These are phyloP conservation scores for Coelogynopora nodosa DNA, from an alignment of 2,888 invertebrate species.

Conservation along the genomic window DNA sequence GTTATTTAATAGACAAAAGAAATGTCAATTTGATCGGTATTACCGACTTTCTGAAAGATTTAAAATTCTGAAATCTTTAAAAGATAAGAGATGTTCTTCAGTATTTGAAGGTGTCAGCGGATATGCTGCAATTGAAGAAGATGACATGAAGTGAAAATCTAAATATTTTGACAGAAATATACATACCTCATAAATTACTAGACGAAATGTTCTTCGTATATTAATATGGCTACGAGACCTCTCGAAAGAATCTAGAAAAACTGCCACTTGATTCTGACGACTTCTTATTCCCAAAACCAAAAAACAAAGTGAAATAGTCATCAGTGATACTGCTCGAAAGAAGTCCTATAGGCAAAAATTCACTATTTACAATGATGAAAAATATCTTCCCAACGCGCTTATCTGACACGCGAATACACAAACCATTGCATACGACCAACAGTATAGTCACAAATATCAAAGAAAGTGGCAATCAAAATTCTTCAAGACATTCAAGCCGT, in stretches of 20 bases:
- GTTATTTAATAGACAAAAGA: too few relatives aligned
- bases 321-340: conserved; percentile 3
- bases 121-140: not conserved
- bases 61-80: not conserved
- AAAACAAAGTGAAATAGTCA: too few relatives aligned
- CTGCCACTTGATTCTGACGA: too few relatives aligned
- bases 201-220: too few relatives aligned
- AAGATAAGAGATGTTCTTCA: not conserved
- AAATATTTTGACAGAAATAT: not conserved
- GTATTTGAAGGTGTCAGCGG: not conserved
- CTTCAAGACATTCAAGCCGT: not conserved
- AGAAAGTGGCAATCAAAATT: not conserved
- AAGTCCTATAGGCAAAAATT: conserved; percentile 9
- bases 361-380: conserved; percentile 13
- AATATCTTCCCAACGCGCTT: not conserved
- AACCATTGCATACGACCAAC: conserved; percentile 19
- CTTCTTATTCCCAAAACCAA: too few relatives aligned
- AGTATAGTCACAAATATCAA: conserved; percentile 6
- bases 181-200: not conserved
- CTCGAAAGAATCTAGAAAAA: too few relatives aligned
- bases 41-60: not conserved
- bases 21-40: not conserved
- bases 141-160: not conserved
- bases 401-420: conserved; percentile 6
- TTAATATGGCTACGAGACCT: too few relatives aligned